These are phyloP conservation scores for Leptopilina myrica DNA, from an alignment of 2,888 invertebrate species.

Conservation along the genomic window DNA sequence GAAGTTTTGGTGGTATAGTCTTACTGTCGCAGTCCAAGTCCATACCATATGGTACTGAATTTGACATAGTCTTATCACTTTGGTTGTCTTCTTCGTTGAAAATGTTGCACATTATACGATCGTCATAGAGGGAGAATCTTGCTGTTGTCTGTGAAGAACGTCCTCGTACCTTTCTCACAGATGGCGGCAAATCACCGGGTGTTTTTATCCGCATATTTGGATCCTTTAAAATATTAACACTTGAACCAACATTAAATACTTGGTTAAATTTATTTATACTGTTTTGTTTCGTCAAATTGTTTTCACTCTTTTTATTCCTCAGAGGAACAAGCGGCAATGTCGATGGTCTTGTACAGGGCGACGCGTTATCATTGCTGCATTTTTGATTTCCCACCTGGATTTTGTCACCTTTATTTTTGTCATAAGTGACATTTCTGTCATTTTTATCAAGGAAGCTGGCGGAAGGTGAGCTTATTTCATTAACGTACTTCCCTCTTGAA, in stretches of 20 bases:
- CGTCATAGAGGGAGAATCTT: slow-evolving; percentile 91
- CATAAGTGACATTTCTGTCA: slow-evolving; percentile 55
- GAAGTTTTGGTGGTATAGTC: slow-evolving; percentile 28
- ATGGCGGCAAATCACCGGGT: slow-evolving; percentile 89
- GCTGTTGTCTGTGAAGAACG: slow-evolving; percentile 81
- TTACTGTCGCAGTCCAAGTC: slow-evolving; percentile 56
- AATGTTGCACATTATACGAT: slow-evolving; percentile 87
- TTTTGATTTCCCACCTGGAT: slow-evolving; percentile 60
- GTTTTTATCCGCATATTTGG: slow-evolving; percentile 88
- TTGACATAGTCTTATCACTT: slow-evolving; percentile 68
- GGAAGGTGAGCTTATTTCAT: slow-evolving; percentile 69
- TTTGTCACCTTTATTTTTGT: slow-evolving; percentile 40
- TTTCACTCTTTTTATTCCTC: slow-evolving; percentile 65
- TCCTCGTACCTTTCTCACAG: slow-evolving; percentile 84
- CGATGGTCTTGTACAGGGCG: slow-evolving; percentile 73
- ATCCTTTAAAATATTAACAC: slow-evolving; percentile 82
- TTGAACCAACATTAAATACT: slow-evolving; percentile 84
- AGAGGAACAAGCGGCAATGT: slow-evolving; percentile 73
- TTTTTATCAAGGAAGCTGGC: slow-evolving; percentile 68
- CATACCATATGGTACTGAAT: slow-evolving; percentile 72
- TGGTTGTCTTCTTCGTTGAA: slow-evolving; percentile 75
- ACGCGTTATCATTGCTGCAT: slow-evolving; percentile 59
- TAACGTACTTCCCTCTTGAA: slow-evolving; percentile 70
- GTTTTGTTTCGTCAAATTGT: slow-evolving; percentile 80
- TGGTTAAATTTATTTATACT: slow-evolving; percentile 88